Evolutionary conservation across 1,140 invertebrate species (phyloP).

Genomic region (Macrobrachium nipponense): DNA sequence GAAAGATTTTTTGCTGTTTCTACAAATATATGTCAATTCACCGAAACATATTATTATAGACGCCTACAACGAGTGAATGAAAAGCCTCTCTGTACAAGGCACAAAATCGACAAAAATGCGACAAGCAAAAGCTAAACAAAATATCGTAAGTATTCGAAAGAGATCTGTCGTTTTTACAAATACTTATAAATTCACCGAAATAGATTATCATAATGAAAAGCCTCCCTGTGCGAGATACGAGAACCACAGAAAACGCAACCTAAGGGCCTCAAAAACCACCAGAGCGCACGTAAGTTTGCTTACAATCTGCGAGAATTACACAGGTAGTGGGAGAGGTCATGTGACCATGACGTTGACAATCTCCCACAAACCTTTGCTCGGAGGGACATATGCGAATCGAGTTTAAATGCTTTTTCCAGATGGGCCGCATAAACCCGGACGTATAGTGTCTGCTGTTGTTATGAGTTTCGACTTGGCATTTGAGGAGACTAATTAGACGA

Average conservation of each 20-base stretch:
- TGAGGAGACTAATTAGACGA: no score
- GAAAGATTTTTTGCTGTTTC: no score
- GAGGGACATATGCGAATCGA: neutral
- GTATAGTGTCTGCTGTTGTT: no score
- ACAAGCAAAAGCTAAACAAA: no score
- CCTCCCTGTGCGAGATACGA: neutral
- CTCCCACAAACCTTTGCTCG: neutral
- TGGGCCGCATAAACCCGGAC: neutral
- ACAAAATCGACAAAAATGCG: neutral
- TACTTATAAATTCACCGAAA: no score
- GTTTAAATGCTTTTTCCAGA: neutral
- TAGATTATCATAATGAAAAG: no score
- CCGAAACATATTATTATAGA: no score
- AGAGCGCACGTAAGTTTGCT: neutral
- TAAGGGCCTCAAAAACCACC: neutral
- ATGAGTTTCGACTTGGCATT: no score
- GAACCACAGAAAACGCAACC: neutral
- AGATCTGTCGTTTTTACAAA: no score
- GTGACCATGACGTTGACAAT: slow-evolving; percentile 37
- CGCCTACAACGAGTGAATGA: no score
- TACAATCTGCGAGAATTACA: slow-evolving; percentile 20
- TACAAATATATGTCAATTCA: no score
- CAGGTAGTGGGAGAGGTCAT: slow-evolving; percentile 55
- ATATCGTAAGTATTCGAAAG: no score
- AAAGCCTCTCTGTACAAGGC: neutral